Base-by-base conservation (phyloP, 1,140 invertebrate genomes). In the Eriosoma lanigerum region DNA sequence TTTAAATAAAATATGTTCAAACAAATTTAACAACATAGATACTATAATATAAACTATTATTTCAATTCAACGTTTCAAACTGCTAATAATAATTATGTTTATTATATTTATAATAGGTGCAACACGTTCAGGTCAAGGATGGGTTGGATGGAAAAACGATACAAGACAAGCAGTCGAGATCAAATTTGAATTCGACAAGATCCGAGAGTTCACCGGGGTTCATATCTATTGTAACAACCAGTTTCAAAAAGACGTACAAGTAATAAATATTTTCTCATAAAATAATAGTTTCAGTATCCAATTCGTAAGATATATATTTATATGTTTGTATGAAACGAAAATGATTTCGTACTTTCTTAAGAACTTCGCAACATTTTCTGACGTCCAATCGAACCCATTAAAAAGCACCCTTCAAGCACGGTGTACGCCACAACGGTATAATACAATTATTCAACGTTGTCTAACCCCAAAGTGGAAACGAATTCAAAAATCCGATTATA, bases 71-170 rank as follows among this genome's bases (percentile, higher is more conserved):
- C 2, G n/a, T 19, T 52, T 52, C 15, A 17, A 52, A 52, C 3
- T 19, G 52, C 6, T 21, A 64, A 21, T 38, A 38, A n/a, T 10
- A 5, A 64, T n/a, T 21, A n/a, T n/a, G 19, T 4, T 1, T 44
- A 38, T 38, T 48, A 48, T 6, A 44, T 50, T 38, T 52, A 12
- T 50, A 70, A 21, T 46, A 70, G 10, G n/a, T 48, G 15, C 8
- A 19, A 52, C 46, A 81, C 29, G 29, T 81, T 26, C 52, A 85
- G 88, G 87, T 72, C 92, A 92, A 85, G 91, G 92, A 44, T 97
- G 96, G 96, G 93, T 97, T 12, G 95, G 95, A 0, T 97, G 96
- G 95, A 90, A 91, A 82, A 96, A 96, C 86, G 94, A 96, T 83
- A 89, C 89, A 1, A 88, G 90, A 1, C 88, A 89, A 83, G 89